Conservation (phyloP, 2,888 invertebrate genomes). For the Limnephilus rhombicus region DNA sequence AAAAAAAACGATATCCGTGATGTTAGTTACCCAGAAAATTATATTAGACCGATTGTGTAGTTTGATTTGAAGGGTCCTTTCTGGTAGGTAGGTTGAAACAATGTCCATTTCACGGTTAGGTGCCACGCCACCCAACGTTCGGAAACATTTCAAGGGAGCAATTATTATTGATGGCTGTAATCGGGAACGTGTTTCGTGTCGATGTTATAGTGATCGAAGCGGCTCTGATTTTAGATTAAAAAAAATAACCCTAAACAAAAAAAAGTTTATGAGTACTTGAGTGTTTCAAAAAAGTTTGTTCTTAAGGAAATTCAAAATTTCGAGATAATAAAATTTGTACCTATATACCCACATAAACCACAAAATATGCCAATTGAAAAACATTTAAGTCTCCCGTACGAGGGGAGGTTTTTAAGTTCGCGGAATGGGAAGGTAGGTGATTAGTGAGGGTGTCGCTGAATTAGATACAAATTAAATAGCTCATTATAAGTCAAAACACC, state of each 20-base stretch:
- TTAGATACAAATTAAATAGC: too few species aligned
- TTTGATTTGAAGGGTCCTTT: background rate
- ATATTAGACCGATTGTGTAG: background rate
- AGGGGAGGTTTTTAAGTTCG: too few species aligned
- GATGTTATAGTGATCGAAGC: background rate
- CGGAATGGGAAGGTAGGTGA: too few species aligned
- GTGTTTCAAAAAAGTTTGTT: too few species aligned
- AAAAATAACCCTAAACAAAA: background rate
- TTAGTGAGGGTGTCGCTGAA: too few species aligned
- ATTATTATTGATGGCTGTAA: background rate
- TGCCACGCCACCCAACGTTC: background rate
- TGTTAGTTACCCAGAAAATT: background rate
- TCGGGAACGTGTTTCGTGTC: background rate
- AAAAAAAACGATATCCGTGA: background rate
- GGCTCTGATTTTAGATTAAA: background rate
- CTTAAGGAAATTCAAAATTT: too few species aligned
- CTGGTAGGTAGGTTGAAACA: background rate
- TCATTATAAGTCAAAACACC: too few species aligned
- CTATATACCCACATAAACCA: too few species aligned
- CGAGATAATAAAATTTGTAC: too few species aligned
- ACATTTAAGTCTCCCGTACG: too few species aligned
- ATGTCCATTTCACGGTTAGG: background rate
- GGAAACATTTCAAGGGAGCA: background rate
- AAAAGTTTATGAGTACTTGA: too few species aligned
- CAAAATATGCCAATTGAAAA: too few species aligned